Conservation (phyloP, 2,888 invertebrate genomes). For the Scelioninae gen. 1 region DNA sequence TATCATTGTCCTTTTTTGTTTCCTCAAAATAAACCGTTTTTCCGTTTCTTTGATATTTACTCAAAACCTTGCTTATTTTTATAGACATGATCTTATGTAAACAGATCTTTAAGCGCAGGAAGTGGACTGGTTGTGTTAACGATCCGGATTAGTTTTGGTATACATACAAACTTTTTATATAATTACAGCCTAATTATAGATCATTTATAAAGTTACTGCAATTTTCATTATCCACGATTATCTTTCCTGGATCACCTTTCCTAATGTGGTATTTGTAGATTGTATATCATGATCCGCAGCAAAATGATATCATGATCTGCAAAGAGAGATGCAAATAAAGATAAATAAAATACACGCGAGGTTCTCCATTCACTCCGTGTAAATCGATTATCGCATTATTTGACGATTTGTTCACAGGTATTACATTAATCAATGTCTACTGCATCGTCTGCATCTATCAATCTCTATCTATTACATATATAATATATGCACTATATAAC, state of each 20-base stretch:
- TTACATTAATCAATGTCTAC: constrained; percentile 45
- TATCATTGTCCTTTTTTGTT: too few relatives aligned
- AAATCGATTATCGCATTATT: constrained; percentile 50
- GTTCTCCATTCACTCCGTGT: constrained; percentile 7
- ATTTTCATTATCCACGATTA: constrained; percentile 19
- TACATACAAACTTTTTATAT: constrained; percentile 27
- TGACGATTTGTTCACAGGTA: constrained; percentile 21
- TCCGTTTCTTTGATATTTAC: neutral
- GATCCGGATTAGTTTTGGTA: constrained; percentile 20
- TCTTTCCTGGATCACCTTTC: constrained; percentile 25
- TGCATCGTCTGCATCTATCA: constrained; percentile 17
- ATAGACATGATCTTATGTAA: constrained; percentile 17
- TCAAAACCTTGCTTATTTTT: constrained; percentile 7
- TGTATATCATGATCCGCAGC: neutral
- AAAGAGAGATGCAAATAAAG: constrained; percentile 28
- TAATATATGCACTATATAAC: constrained; percentile 25
- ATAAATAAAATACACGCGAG: constrained; percentile 6
- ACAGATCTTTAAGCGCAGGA: constrained; percentile 3
- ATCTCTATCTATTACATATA: constrained; percentile 37
- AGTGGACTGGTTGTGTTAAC: constrained; percentile 38
- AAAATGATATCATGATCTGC: neutral
- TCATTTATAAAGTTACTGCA: neutral
- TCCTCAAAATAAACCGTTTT: neutral
- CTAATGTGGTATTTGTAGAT: constrained; percentile 8
- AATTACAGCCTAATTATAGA: neutral